Evolutionary conservation across 2,797 vertebrate species (phyloP), one percentile per base, ranked within the genome.

Genomic region (Philypnodon macrostomus): DNA sequence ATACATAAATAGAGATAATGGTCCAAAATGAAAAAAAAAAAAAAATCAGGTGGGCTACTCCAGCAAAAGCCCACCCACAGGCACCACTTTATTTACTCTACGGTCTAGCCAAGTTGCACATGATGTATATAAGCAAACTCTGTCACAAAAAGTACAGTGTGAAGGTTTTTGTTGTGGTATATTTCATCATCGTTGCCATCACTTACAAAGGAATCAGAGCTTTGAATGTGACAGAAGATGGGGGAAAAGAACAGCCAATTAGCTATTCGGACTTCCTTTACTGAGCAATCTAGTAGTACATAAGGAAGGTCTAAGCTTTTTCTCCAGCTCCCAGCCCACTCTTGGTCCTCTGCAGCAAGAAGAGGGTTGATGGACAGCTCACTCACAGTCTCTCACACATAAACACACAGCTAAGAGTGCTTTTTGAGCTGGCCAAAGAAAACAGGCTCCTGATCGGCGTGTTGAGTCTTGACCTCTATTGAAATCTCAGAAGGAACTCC

Each of bases 111-210:
- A n/a, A n/a, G n/a, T n/a, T n/a, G n/a, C n/a, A n/a, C n/a, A n/a
- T n/a, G n/a, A n/a, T n/a, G n/a, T n/a, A n/a, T n/a, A n/a, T n/a
- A n/a, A n/a, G n/a, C n/a, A n/a, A n/a, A n/a, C n/a, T n/a, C n/a
- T n/a, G n/a, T n/a, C n/a, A n/a, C n/a, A n/a, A n/a, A n/a, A n/a
- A n/a, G n/a, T n/a, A n/a, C n/a, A n/a, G n/a, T n/a, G n/a, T n/a
- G n/a, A n/a, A n/a, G n/a, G 47, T 67, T 55, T 63, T 27, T 63
- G 49, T 29, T 68, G 71, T 72, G 64, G 49, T 35, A 47, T 19
- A 67, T 75, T 75, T 76, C 61, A 75, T 79, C 58, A 80, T 63
- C 24, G 40, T 68, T 75, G 57, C 55, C 57, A 33, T 42, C 0
- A 13, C 53, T 69, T 64, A 49, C 52, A 54, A 50, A 67, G 41